Conservation (phyloP, 2,888 invertebrate species). For the Nomada lathburiana region DNA sequence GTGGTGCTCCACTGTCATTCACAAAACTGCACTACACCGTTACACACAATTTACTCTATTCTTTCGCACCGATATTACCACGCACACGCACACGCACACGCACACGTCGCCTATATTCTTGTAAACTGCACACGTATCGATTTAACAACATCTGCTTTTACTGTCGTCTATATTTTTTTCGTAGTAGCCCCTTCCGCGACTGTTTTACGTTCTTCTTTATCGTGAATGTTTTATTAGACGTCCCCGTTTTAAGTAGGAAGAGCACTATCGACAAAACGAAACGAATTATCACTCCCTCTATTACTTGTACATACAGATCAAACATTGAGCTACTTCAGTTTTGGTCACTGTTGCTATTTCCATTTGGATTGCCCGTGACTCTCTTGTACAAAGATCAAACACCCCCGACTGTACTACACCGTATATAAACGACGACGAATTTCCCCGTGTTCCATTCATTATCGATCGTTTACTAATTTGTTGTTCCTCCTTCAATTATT, state of each 20-base stretch:
- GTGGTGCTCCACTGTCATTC: slow-evolving; percentile 28
- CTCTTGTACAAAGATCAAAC: slow-evolving; percentile 17
- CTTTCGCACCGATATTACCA: neutral
- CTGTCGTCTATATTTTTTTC: slow-evolving; percentile 21
- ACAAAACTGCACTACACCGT: slow-evolving; percentile 14
- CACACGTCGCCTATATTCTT: neutral
- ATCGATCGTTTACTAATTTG: slow-evolving; percentile 4
- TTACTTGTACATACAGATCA: neutral
- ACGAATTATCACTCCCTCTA: neutral
- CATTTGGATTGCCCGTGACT: neutral
- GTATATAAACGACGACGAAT: slow-evolving; percentile 27
- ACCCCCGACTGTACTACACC: slow-evolving; percentile 9
- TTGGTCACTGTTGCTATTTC: slow-evolving; percentile 2
- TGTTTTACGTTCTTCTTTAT: slow-evolving; percentile 11
- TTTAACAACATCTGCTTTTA: slow-evolving; percentile 39
- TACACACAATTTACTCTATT: slow-evolving; percentile 19
- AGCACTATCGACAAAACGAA: neutral
- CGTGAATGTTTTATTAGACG: slow-evolving; percentile 1
- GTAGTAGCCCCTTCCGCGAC: slow-evolving; percentile 20
- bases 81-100: neutral
- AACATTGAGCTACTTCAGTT: slow-evolving; percentile 25
- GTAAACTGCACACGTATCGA: slow-evolving; percentile 18
- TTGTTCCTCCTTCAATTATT: neutral
- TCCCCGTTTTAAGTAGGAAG: slow-evolving; percentile 20
- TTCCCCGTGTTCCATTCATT: neutral